Evolutionary conservation across 2,113 vertebrate genomes (phyloP).

Genomic region (Phoenicopterus ruber): DNA sequence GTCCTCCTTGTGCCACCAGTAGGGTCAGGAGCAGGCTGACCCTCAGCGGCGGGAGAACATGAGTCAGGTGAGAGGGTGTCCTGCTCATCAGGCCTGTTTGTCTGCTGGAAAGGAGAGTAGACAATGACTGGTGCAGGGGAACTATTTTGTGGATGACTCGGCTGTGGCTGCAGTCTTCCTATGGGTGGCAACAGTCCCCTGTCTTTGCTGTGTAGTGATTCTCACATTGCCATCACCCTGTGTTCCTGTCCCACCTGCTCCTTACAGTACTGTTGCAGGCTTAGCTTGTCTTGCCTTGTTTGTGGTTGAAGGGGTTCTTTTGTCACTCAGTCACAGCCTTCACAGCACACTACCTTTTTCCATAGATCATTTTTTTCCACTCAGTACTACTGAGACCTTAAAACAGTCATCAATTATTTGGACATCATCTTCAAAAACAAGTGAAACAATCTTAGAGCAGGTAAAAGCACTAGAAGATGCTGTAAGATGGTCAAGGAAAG

Average conservation of each 20-base stretch:
- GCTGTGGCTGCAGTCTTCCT: not conserved
- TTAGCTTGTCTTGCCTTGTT: not conserved
- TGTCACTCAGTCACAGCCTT: not conserved
- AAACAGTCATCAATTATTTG: not conserved
- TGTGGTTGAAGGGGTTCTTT: not conserved
- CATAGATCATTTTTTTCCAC: not conserved
- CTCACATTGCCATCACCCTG: not conserved
- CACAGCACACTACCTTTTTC: not conserved
- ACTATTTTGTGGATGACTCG: not conserved
- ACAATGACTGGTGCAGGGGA: not conserved
- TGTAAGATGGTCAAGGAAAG: not conserved
- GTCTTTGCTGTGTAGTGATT: not conserved
- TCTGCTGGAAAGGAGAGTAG: not conserved
- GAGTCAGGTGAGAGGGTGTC: not conserved
- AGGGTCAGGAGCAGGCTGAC: slow-evolving; percentile 17
- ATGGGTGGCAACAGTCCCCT: not conserved
- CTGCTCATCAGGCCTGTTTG: not conserved
- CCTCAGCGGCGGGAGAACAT: not conserved
- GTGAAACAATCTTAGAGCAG: not conserved
- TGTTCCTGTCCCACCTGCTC: not conserved
- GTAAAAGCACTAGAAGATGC: not conserved
- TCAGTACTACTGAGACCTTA: not conserved
- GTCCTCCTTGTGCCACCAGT: not conserved
- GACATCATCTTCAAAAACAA: not conserved
- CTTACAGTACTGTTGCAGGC: not conserved